Conservation (phyloP, 2,888 invertebrate species). For the Aphrophora alni region DNA sequence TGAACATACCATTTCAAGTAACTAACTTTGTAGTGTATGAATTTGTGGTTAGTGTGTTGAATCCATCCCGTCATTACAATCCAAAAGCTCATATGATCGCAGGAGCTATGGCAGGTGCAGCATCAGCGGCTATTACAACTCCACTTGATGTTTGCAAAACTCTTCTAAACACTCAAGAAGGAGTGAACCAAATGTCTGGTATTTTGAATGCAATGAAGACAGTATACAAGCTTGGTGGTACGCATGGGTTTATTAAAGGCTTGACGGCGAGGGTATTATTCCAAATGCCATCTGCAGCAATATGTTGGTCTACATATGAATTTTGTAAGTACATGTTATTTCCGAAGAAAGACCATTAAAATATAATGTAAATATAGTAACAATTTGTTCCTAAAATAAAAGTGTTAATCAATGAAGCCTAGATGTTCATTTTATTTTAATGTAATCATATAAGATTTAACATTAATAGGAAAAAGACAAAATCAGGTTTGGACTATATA, state of each 20-base stretch:
- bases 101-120: slow-evolving; percentile 64
- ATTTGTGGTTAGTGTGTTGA: slow-evolving; percentile 51
- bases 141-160: slow-evolving; percentile 72
- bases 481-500: too few species aligned
- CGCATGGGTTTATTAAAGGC: slow-evolving; percentile 61
- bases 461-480: too few species aligned
- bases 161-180: slow-evolving; percentile 64
- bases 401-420: neutral
- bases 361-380: neutral
- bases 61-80: slow-evolving; percentile 62
- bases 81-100: slow-evolving; percentile 64
- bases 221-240: slow-evolving; percentile 63
- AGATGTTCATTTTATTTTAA: neutral
- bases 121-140: slow-evolving; percentile 67
- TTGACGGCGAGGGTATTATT: slow-evolving; percentile 63
- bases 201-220: slow-evolving; percentile 61
- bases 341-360: neutral
- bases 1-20: slow-evolving; percentile 70
- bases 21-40: slow-evolving; percentile 63
- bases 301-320: slow-evolving; percentile 71
- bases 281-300: slow-evolving; percentile 68
- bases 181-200: slow-evolving; percentile 56
- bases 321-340: slow-evolving; percentile 6
- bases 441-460: too few species aligned
- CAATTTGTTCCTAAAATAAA: neutral